phyloP scores from a whole-genome alignment of 2,797 vertebrate genomes.

The Chromis chromis region DNA sequence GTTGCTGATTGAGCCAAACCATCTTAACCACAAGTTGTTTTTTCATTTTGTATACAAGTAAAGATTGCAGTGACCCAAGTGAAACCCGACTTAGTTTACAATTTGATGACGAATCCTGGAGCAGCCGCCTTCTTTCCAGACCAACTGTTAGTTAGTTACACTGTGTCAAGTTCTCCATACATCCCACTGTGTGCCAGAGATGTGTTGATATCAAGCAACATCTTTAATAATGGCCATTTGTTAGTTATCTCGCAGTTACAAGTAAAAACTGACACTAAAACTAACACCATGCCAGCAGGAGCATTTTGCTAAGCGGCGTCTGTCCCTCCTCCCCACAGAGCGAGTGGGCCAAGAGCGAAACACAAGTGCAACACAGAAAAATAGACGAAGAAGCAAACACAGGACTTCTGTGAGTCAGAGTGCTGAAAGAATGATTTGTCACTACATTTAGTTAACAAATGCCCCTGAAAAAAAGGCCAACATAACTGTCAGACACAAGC shows the following conservation, averaged over 20 bases:
- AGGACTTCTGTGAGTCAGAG: slow-evolving; percentile 48
- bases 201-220: slow-evolving; percentile 38
- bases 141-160: slow-evolving; percentile 36
- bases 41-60: not conserved
- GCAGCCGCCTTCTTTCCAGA: slow-evolving; percentile 16
- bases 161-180: slow-evolving; percentile 38
- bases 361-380: slow-evolving; percentile 55
- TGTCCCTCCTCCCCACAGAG: slow-evolving; percentile 69
- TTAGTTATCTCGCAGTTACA: slow-evolving; percentile 50
- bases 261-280: slow-evolving; percentile 58
- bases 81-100: not conserved
- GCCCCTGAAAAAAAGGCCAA: slow-evolving; percentile 12
- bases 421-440: slow-evolving; percentile 37
- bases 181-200: slow-evolving; percentile 36
- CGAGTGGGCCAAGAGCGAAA: slow-evolving; percentile 72
- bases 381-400: slow-evolving; percentile 44
- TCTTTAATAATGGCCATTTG: slow-evolving; percentile 66
- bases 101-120: slow-evolving; percentile 20
- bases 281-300: slow-evolving; percentile 72
- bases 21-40: not conserved
- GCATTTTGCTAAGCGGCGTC: slow-evolving; percentile 61
- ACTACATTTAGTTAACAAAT: slow-evolving; percentile 29
- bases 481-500: slow-evolving; percentile 23
- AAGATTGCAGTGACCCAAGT: not conserved
- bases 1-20: not conserved